These are phyloP conservation scores for Mongoloraphidia duomilia DNA, from an alignment of 2,888 invertebrate species.

Conservation along the genomic window DNA sequence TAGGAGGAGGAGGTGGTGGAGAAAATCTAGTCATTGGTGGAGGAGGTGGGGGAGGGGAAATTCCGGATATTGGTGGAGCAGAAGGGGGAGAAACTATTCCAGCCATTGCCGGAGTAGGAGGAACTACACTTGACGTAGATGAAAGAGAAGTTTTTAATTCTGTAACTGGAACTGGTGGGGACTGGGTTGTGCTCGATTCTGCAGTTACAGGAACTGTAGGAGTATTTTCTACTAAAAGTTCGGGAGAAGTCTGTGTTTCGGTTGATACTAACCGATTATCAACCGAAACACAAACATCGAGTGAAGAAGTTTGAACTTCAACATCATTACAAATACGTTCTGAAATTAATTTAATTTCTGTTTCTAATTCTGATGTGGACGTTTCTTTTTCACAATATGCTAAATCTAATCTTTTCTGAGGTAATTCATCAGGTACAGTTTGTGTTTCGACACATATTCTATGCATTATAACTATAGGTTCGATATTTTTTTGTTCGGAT, in stretches of 20 bases:
- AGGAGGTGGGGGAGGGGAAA: slow-evolving; percentile 14
- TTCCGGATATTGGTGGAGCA: slow-evolving; percentile 6
- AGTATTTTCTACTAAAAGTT: too few relatives aligned
- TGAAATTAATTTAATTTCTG: too few relatives aligned
- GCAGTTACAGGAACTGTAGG: too few relatives aligned
- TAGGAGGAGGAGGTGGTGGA: slow-evolving; percentile 17
- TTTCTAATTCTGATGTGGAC: neutral
- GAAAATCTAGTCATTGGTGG: slow-evolving; percentile 12
- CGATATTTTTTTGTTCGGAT: neutral
- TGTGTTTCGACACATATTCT: neutral
- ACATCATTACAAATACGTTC: too few relatives aligned
- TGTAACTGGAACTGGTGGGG: too few relatives aligned
- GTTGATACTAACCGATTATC: too few relatives aligned
- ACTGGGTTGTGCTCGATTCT: too few relatives aligned
- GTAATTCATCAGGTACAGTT: neutral
- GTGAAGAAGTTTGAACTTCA: too few relatives aligned
- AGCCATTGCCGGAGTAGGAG: slow-evolving; percentile 14
- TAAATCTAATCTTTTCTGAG: neutral
- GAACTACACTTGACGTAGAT: neutral
- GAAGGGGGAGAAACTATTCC: slow-evolving; percentile 5
- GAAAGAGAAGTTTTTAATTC: too few relatives aligned
- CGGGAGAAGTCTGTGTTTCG: too few relatives aligned
- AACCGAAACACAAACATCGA: too few relatives aligned
- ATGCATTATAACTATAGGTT: too few relatives aligned
- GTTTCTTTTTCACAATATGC: neutral